These are phyloP conservation scores for Heliconius nattereri DNA, from an alignment of 1,140 invertebrate species.

Conservation along the genomic window DNA sequence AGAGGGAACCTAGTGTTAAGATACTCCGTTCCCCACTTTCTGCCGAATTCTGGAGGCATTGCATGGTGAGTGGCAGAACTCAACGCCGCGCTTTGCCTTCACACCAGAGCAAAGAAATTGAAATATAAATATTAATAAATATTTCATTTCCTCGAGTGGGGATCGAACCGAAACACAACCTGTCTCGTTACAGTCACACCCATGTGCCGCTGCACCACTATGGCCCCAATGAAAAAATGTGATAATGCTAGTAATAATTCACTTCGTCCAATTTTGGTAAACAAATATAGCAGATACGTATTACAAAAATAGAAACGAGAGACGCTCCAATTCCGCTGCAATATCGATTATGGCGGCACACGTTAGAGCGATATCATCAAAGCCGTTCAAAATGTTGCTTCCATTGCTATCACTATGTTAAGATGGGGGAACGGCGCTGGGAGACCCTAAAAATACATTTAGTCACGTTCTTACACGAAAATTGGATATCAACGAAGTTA, in stretches of 20 bases:
- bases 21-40: no score
- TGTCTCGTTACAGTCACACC: no score
- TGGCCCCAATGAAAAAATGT: no score
- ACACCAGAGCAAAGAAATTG: no score
- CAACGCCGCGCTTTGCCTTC: no score
- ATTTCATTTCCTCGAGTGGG: no score
- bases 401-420: slow-evolving; percentile 46
- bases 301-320: slow-evolving; percentile 21
- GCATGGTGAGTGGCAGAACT: no score
- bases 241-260: not conserved
- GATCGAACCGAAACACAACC: no score
- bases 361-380: slow-evolving; percentile 64
- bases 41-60: no score
- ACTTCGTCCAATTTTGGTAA: not conserved
- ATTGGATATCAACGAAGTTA: slow-evolving; percentile 32
- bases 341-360: slow-evolving; percentile 59
- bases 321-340: slow-evolving; percentile 18
- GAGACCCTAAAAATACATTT: slow-evolving; percentile 36
- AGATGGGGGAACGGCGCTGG: slow-evolving; percentile 21
- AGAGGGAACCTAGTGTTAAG: no score
- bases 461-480: slow-evolving; percentile 37
- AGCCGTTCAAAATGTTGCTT: slow-evolving; percentile 55
- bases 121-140: no score
- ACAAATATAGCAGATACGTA: not conserved
- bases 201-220: no score